These are phyloP conservation scores for Chaetodon trifasciatus DNA, from an alignment of 2,797 vertebrate species.

Conservation along the genomic window DNA sequence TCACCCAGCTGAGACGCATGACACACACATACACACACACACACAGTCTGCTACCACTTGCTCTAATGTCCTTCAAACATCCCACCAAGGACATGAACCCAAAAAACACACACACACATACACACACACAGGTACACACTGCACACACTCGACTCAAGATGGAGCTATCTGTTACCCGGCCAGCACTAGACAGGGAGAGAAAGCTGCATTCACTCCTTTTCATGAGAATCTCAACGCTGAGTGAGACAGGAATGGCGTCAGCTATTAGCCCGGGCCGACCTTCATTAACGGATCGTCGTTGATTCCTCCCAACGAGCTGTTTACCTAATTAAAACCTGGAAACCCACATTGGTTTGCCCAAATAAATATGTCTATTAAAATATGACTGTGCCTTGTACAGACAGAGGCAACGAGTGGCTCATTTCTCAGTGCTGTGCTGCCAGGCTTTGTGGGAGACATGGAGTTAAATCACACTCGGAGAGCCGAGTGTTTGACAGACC, in stretches of 20 bases:
- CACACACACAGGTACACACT: constrained; percentile 40
- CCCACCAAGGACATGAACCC: constrained; percentile 68
- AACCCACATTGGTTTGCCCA: constrained; percentile 46
- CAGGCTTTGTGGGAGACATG: constrained; percentile 52
- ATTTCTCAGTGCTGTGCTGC: constrained; percentile 50
- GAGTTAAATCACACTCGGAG: constrained; percentile 74
- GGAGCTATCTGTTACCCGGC: constrained; percentile 53
- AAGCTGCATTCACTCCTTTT: constrained; percentile 55
- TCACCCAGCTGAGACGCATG: constrained; percentile 72
- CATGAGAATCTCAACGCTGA: constrained; percentile 40
- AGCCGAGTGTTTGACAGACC: constrained; percentile 81
- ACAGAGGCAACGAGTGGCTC: constrained; percentile 37
- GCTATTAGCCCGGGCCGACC: constrained; percentile 76
- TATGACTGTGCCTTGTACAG: constrained; percentile 32
- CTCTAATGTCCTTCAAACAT: constrained; percentile 75
- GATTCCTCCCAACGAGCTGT: constrained; percentile 73
- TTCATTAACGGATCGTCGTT: constrained; percentile 74
- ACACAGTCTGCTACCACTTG: constrained; percentile 49
- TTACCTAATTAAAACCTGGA: constrained; percentile 77
- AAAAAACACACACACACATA: constrained; percentile 6
- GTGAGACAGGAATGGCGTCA: constrained; percentile 47
- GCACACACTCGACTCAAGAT: constrained; percentile 35
- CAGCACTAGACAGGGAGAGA: constrained; percentile 36
- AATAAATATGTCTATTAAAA: constrained; percentile 77
- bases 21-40: constrained; percentile 15